Conservation (phyloP, 2,113 vertebrate genomes). For the Pao palembangensis region DNA sequence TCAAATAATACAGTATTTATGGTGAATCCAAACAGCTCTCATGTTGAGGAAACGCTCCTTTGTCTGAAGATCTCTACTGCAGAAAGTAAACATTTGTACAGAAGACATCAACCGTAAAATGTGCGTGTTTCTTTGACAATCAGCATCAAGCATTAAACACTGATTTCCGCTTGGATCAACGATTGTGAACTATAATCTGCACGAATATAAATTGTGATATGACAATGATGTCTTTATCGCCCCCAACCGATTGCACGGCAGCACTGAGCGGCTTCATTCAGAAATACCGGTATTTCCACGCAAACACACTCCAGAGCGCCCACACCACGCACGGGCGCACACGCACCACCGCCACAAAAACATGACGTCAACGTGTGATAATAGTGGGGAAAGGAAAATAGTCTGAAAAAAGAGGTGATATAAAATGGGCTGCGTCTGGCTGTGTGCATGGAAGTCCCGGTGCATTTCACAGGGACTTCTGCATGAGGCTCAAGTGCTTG, state of each 20-base stretch:
- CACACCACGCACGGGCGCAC: neutral
- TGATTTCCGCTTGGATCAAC: too few species aligned
- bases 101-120: neutral
- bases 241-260: slow-evolving; percentile 39
- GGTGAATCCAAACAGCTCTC: slow-evolving; percentile 33
- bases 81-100: neutral
- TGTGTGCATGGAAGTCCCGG: neutral
- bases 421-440: too few species aligned
- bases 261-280: slow-evolving; percentile 44
- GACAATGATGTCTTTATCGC: slow-evolving; percentile 52
- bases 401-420: rapidly evolving
- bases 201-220: neutral
- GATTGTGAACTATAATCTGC: slow-evolving; percentile 18
- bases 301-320: slow-evolving; percentile 9
- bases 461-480: neutral
- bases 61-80: slow-evolving; percentile 22
- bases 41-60: slow-evolving; percentile 32
- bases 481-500: neutral
- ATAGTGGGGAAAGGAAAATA: neutral
- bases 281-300: slow-evolving; percentile 30
- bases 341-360: neutral
- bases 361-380: slow-evolving; percentile 10
- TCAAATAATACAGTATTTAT: slow-evolving; percentile 47
- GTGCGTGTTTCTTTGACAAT: neutral
- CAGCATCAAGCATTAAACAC: too few species aligned